phyloP scores from a whole-genome alignment of 37 sponge, comb jelly and placozoan genomes.

The Aplysina aerophoba region DNA sequence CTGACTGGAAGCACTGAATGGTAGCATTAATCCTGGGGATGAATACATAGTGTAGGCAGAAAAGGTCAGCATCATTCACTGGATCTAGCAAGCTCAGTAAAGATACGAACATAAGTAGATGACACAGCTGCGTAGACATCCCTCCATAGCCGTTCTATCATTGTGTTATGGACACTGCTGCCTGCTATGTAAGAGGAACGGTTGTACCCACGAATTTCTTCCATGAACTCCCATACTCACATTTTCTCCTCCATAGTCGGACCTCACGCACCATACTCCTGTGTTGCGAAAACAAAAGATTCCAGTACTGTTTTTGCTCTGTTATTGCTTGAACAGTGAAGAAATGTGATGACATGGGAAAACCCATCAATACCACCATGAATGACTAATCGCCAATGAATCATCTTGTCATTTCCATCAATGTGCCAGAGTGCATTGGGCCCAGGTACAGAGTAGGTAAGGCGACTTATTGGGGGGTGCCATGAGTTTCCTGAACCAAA shows the following conservation, averaged over 20 bases:
- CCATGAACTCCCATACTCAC: background rate
- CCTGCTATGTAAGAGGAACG: background rate
- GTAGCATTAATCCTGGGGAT: slow-evolving; percentile 8
- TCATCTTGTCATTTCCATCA: slow-evolving; percentile 44
- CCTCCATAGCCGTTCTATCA: background rate
- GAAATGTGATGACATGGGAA: background rate
- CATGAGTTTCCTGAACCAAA: background rate
- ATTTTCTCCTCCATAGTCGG: slow-evolving; percentile 12
- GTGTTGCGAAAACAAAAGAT: background rate
- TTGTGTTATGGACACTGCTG: background rate
- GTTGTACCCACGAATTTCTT: background rate
- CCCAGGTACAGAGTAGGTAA: slow-evolving; percentile 38
- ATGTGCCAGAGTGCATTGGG: slow-evolving; percentile 53
- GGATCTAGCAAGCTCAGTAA: background rate
- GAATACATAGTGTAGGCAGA: background rate
- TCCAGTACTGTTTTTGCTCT: slow-evolving; percentile 6
- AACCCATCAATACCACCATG: slow-evolving; percentile 56
- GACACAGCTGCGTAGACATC: slow-evolving; percentile 2
- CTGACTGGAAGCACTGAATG: background rate
- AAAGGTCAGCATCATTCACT: slow-evolving; percentile 3
- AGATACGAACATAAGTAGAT: background rate
- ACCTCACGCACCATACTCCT: background rate
- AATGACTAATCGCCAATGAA: slow-evolving; percentile 44
- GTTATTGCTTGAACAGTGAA: background rate
- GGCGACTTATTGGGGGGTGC: background rate